Evolutionary conservation across 2,113 vertebrate genomes (phyloP), one percentile per base, ranked within the genome.

Genomic region (Monarcha castaneiventris): DNA sequence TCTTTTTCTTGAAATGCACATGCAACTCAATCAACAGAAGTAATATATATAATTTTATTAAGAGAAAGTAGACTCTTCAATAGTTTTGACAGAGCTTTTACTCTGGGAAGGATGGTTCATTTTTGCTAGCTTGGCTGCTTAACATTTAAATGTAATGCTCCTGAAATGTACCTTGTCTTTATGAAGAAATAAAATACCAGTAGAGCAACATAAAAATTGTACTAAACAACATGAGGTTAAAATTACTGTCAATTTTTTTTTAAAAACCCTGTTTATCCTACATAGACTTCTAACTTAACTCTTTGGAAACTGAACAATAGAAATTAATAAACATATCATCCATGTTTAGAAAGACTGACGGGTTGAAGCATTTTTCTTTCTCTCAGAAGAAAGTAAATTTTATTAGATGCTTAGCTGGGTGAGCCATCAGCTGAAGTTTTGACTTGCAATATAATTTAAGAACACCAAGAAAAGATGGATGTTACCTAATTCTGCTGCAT

Each of bases 1-100:
- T 87, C 39, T 41, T 83, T 49, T 87, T 71, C 59, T 86, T 94
- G 56, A 92, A 93, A 96, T 43, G 35, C 43, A 56, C 25, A 68
- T 78, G 72, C 89, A 93, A 90, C 25, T 80, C 59, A 85, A 80
- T 91, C 91, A 95, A 81, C 4, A 21, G 52, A 90, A 86, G 41
- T 35, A 94, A 92, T 44, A 85, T 74, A 55, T 29, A 83, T 86
- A 51, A 21, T 85, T 90, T 92, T 90, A 96, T 83, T 90, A 90
- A n/a, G 11, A 92, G 48, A 92, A 93, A 86, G 84, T 63, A 91
- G 72, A 92, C 39, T 56, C 35, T 59, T 76, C 52, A 77, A 48
- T 63, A 86, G 22, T 90, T 91, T 77, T 67, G 79, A 79, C 43
- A 90, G 68, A 88, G 75, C 33, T 93, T 94, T 94, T 92, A 77